phyloP scores from a whole-genome alignment of 1,140 invertebrate genomes.

The Andrena cerasifolii region DNA sequence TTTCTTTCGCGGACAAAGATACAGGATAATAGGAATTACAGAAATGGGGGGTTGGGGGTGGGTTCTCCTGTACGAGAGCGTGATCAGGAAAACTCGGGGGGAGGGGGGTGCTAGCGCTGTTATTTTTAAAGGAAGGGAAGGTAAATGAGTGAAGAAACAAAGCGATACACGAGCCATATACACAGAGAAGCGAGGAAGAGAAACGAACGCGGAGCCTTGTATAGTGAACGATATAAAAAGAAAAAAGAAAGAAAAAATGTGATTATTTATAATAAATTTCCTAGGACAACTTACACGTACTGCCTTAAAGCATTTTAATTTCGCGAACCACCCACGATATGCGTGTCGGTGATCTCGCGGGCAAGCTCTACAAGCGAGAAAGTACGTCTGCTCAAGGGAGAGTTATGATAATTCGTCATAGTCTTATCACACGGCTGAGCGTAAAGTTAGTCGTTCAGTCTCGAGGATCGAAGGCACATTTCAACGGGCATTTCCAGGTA shows the following conservation, averaged over 20 bases:
- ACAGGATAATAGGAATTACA: slow-evolving; percentile 1
- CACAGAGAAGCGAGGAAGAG: slow-evolving; percentile 10
- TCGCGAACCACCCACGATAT: slow-evolving; percentile 30
- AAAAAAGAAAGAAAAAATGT: slow-evolving; percentile 64
- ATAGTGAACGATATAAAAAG: slow-evolving; percentile 55
- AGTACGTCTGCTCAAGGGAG: neutral
- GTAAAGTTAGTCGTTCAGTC: slow-evolving; percentile 27
- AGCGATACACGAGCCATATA: slow-evolving; percentile 30
- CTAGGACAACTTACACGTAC: slow-evolving; percentile 63
- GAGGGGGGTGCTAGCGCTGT: slow-evolving; percentile 37
- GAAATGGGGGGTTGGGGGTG: neutral
- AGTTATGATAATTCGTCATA: neutral
- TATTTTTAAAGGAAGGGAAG: slow-evolving; percentile 29
- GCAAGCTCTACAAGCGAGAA: neutral
- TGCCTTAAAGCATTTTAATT: slow-evolving; percentile 70
- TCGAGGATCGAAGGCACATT: slow-evolving; percentile 26
- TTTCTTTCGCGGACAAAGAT: slow-evolving; percentile 59
- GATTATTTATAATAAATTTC: slow-evolving; percentile 74
- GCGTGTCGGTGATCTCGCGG: slow-evolving; percentile 34
- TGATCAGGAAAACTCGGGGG: slow-evolving; percentile 34
- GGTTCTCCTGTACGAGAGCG: slow-evolving; percentile 15
- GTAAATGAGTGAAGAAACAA: neutral
- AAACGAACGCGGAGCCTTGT: slow-evolving; percentile 61
- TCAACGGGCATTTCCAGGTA: slow-evolving; percentile 45
- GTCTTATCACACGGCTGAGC: neutral